Conservation (phyloP, 2,888 invertebrate genomes). For the Cetonia aurata region DNA sequence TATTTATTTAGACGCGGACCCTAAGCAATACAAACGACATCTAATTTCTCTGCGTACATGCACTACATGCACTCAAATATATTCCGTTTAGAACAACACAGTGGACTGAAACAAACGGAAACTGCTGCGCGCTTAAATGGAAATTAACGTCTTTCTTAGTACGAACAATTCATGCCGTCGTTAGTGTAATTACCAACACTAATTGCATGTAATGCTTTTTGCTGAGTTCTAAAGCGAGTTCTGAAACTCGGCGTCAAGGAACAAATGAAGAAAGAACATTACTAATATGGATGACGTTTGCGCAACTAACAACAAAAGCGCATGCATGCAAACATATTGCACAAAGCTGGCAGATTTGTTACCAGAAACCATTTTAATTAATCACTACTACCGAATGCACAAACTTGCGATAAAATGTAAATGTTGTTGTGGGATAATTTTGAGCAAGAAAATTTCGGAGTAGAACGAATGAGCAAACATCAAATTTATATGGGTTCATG, state of each 20-base stretch:
- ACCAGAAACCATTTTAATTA: constrained; percentile 27
- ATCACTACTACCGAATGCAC: neutral
- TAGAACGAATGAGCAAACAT: no score
- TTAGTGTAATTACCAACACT: constrained; percentile 32
- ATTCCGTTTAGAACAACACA: no score
- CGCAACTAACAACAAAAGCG: constrained; percentile 5
- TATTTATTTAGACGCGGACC: no score
- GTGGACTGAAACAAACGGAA: neutral
- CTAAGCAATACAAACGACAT: no score
- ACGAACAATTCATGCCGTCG: constrained; percentile 23
- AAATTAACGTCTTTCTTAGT: constrained; percentile 22
- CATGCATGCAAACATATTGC: neutral
- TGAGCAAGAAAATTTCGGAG: no score
- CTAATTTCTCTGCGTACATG: no score
- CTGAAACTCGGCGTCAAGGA: constrained; percentile 18
- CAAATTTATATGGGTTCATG: no score
- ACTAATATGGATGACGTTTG: neutral
- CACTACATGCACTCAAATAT: no score
- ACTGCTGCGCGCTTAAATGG: neutral
- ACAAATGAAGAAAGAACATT: constrained; percentile 17
- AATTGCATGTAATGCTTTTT: constrained; percentile 23
- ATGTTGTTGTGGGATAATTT: no score
- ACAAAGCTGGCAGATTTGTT: constrained; percentile 3
- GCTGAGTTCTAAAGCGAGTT: neutral
- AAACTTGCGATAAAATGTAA: no score